Evolutionary conservation across 1,140 invertebrate genomes (phyloP).

Genomic region (Cydia pomonella): DNA sequence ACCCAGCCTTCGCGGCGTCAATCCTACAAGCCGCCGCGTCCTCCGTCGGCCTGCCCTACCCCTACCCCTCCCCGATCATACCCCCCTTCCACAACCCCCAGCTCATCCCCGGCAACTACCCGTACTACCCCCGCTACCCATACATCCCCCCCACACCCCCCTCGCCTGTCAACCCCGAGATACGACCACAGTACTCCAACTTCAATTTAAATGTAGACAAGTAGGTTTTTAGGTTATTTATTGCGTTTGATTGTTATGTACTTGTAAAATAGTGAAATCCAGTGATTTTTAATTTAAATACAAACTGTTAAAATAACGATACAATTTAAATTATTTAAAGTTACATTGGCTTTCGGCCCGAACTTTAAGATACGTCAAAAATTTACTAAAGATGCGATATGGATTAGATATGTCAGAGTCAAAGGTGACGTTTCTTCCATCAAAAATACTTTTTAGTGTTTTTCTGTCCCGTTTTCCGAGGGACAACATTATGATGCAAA

Average conservation of each 20-base stretch:
- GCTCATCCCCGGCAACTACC: constrained; percentile 73
- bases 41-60: constrained; percentile 82
- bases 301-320: no score
- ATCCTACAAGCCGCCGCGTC: constrained; percentile 93
- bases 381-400: no score
- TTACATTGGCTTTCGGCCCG: no score
- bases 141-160: constrained; percentile 67
- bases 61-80: constrained; percentile 78
- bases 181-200: constrained; percentile 65
- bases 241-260: constrained; percentile 11
- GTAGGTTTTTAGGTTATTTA: constrained; percentile 46
- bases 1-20: constrained; percentile 95
- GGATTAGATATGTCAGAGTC: no score
- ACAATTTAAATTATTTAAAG: no score
- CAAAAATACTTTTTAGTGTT: no score
- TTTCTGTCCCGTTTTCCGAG: no score
- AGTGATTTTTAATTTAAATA: neutral
- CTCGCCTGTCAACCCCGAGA: constrained; percentile 64
- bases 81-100: constrained; percentile 76
- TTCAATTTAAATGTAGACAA: constrained; percentile 74
- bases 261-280: neutral
- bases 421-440: no score
- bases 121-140: constrained; percentile 62
- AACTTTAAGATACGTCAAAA: no score
- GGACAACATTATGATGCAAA: no score